Base-by-base conservation (phyloP, 2,888 invertebrate genomes). In the Falcaria lacertinaria region DNA sequence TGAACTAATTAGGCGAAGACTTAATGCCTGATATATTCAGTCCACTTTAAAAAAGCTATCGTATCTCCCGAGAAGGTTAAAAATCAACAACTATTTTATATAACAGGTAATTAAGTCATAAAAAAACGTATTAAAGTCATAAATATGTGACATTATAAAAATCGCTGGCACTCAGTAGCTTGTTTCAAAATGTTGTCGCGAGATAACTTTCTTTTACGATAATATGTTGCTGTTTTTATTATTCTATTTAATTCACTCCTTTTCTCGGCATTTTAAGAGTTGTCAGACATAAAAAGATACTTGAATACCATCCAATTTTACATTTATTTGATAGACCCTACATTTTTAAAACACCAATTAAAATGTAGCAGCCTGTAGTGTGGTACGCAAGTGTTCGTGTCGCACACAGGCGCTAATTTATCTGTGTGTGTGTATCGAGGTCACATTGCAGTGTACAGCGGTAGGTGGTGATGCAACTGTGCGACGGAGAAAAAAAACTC, bases 361-460 rank as follows among this genome's bases (percentile, higher is more conserved):
- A 54, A 53, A 61, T 61, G 47, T 49, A 57, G 60, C 81, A 83
- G 44, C 72, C 84, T 84, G 67, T 78, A 74, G 49, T 60, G 35
- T 40, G 46, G 36, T 41, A 33, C 58, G 53, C 59, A 54, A 51
- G 42, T 68, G 15, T 15, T 34, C 7, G 34, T 15, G 19, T 35
- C 51, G 49, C 70, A 58, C 67, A 69, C 73, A 58, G 47, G 46
- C 42, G 65, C 50, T 48, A 50, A 52, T 60, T 57, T 47, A 6
- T 56, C 56, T 39, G 40, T 58, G 72, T 78, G 78, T 69, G 75
- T 56, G 74, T 78, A 86, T 76, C 79, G 87, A 80, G 88, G 88
- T 88, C 88, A 87, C 68, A 68, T 66, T 77, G 77, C 78, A 71
- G 54, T 57, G 78, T 66, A 75, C 76, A 69, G 58, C 64, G 54